phyloP scores from a whole-genome alignment of 1,140 invertebrate species.

The Drosophila azteca region DNA sequence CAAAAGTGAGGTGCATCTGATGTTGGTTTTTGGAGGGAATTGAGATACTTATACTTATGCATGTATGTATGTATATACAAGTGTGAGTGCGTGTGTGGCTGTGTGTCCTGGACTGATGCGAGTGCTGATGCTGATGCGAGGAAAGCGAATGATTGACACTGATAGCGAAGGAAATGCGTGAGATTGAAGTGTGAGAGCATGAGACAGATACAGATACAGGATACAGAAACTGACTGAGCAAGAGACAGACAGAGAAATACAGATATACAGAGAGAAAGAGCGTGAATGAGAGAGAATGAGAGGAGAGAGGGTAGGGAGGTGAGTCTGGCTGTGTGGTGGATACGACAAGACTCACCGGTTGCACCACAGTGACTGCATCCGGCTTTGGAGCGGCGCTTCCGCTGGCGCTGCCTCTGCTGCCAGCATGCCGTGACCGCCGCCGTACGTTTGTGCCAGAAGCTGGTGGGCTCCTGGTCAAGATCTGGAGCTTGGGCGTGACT shows the following conservation, averaged over 20 bases:
- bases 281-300: slow-evolving; percentile 10
- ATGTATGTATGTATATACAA: not conserved
- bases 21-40: not conserved
- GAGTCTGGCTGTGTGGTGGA: slow-evolving; percentile 35
- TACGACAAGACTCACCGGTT: slow-evolving; percentile 80
- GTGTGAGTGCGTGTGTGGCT: slow-evolving; percentile 3
- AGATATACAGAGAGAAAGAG: slow-evolving; percentile 8
- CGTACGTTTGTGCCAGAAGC: slow-evolving; percentile 77
- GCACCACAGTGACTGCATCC: slow-evolving; percentile 83
- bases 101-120: slow-evolving; percentile 1
- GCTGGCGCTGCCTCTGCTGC: slow-evolving; percentile 69
- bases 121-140: too few species aligned
- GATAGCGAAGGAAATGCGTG: slow-evolving; percentile 12
- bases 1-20: too few species aligned
- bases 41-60: not conserved
- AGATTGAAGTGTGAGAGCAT: slow-evolving; percentile 21
- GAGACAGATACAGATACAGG: slow-evolving; percentile 33
- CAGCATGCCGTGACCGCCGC: slow-evolving; percentile 67
- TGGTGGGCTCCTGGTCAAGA: slow-evolving; percentile 45
- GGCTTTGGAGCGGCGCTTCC: slow-evolving; percentile 70
- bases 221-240: not conserved
- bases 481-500: slow-evolving; percentile 54
- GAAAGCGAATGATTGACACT: slow-evolving; percentile 16
- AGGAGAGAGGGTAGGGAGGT: not conserved
- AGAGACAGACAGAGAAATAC: slow-evolving; percentile 15